phyloP scores from a whole-genome alignment of 2,797 vertebrate species.

The Acipenser oxyrinchus region DNA sequence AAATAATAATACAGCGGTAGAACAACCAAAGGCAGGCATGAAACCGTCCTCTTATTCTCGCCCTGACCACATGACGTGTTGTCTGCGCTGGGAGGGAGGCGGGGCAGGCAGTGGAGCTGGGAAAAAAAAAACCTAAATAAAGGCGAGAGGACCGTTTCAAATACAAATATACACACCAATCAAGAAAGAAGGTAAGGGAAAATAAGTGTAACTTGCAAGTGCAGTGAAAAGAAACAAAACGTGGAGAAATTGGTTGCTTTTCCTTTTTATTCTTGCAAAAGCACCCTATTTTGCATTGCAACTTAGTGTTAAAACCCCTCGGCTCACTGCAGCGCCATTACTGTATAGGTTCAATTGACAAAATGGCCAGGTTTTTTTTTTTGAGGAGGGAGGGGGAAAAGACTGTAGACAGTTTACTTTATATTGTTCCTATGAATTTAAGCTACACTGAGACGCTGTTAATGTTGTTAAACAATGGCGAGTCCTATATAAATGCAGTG shows the following conservation, averaged over 20 bases:
- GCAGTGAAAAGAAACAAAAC: not conserved
- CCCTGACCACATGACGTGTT: slow-evolving; percentile 26
- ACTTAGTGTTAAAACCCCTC: slow-evolving; percentile 31
- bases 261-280: not conserved
- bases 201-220: not conserved
- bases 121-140: slow-evolving; percentile 54
- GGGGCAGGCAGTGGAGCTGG: slow-evolving; percentile 49
- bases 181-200: slow-evolving; percentile 47
- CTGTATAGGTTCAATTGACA: slow-evolving; percentile 53
- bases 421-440: no score
- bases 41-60: no score
- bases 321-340: slow-evolving; percentile 65
- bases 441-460: no score
- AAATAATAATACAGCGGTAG: no score
- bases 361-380: slow-evolving; percentile 59
- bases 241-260: not conserved
- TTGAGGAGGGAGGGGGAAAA: not conserved
- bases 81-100: slow-evolving; percentile 49
- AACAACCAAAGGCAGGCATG: no score
- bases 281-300: slow-evolving; percentile 22
- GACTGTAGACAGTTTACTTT: no score
- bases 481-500: no score
- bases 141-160: slow-evolving; percentile 54
- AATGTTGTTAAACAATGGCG: no score
- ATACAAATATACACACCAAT: slow-evolving; percentile 32